phyloP scores from a whole-genome alignment of 2,888 invertebrate species.

The Melieria crassipennis region DNA sequence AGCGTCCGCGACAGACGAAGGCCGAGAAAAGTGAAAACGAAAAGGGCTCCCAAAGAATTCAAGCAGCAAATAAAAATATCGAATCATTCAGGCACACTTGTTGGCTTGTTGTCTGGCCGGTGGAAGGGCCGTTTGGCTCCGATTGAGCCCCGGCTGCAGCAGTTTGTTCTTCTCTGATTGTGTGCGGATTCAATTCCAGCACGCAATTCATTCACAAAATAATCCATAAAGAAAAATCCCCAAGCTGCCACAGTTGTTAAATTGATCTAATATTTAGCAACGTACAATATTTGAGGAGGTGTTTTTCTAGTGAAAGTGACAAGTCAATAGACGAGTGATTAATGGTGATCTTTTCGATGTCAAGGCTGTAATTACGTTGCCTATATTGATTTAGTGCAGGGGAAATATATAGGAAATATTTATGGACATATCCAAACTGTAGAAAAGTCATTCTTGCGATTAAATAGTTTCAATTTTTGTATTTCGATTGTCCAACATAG shows the following conservation, averaged over 20 bases:
- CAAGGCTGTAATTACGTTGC: slow-evolving; percentile 23
- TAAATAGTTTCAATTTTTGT: too few relatives aligned
- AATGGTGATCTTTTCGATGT: slow-evolving; percentile 27
- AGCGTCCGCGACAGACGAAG: not conserved
- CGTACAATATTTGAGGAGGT: not conserved
- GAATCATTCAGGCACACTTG: slow-evolving; percentile 25
- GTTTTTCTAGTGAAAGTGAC: slow-evolving; percentile 23
- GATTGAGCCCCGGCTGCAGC: too few relatives aligned
- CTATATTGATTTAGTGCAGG: too few relatives aligned
- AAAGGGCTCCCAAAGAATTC: slow-evolving; percentile 8
- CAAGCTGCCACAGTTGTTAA: too few relatives aligned
- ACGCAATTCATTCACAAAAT: slow-evolving; percentile 25
- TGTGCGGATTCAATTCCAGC: too few relatives aligned
- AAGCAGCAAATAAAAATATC: slow-evolving; percentile 28
- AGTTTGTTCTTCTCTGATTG: too few relatives aligned
- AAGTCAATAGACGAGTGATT: slow-evolving; percentile 23
- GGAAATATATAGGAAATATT: too few relatives aligned
- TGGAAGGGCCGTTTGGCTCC: slow-evolving; percentile 3
- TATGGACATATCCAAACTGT: too few relatives aligned
- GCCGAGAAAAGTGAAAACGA: slow-evolving; percentile 5
- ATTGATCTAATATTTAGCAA: too few relatives aligned
- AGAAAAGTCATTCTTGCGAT: too few relatives aligned
- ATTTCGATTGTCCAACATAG: too few relatives aligned
- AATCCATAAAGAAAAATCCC: too few relatives aligned
- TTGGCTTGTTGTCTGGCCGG: not conserved